A percentile compares a stretch with the other conserved stretches of the same genome.
Evolutionary conservation across 1,140 invertebrate genomes (phyloP).

Genomic region (Platorchestia sp.): DNA sequence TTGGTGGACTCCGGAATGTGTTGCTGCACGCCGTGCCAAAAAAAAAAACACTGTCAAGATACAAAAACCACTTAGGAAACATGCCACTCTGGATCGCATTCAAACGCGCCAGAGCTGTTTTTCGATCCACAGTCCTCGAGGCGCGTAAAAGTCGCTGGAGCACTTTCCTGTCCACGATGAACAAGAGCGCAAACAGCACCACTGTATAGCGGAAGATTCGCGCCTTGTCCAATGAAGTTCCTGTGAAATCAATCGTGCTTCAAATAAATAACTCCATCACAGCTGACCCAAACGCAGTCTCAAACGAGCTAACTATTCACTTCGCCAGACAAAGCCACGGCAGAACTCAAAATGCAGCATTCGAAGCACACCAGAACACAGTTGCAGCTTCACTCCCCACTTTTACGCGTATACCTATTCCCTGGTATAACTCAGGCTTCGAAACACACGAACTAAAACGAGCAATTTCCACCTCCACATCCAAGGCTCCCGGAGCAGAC

Average conservation of each 20-base stretch:
- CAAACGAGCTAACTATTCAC: neutral
- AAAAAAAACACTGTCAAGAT: neutral
- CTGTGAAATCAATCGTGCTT: neutral
- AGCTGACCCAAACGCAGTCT: neutral
- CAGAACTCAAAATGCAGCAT: neutral
- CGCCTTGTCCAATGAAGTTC: neutral
- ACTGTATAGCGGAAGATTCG: neutral
- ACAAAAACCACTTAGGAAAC: neutral
- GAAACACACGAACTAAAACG: too few species aligned
- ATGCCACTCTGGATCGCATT: neutral
- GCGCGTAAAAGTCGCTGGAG: neutral
- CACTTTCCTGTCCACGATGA: neutral
- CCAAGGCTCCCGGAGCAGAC: too few species aligned
- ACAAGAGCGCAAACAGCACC: neutral
- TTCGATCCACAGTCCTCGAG: neutral
- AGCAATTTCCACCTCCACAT: too few species aligned
- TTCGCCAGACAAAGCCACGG: neutral
- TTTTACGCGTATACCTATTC: too few species aligned
- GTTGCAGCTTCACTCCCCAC: too few species aligned
- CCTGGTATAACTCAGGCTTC: too few species aligned
- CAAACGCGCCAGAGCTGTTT: neutral
- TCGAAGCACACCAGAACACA: neutral
- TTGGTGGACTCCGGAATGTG: neutral
- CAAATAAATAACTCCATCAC: neutral
- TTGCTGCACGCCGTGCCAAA: neutral